These are phyloP conservation scores for Gallirallus australis DNA, from an alignment of 2,797 vertebrate genomes.

Conservation along the genomic window DNA sequence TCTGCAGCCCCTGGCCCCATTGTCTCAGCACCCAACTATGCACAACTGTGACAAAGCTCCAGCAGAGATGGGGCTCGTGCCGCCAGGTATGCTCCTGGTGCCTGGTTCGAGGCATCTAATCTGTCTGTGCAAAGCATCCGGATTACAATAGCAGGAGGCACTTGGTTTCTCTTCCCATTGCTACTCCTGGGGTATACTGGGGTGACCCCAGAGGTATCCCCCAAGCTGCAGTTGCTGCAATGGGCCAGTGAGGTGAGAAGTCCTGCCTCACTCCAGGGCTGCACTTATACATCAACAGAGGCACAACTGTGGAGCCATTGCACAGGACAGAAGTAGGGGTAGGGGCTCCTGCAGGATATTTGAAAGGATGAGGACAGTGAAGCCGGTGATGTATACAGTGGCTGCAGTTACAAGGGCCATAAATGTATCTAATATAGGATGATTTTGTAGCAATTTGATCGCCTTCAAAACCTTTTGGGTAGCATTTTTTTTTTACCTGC, in stretches of 20 bases:
- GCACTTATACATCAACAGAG: neutral
- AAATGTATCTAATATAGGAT: neutral
- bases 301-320: neutral
- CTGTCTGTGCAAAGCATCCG: rapidly evolving
- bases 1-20: too few species aligned
- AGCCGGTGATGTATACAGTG: neutral
- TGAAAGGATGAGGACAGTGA: neutral
- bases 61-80: neutral
- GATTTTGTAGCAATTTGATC: neutral
- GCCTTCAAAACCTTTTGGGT: neutral
- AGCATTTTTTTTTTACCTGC: neutral
- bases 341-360: neutral
- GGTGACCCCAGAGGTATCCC: neutral
- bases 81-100: neutral
- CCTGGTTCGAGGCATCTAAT: neutral
- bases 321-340: neutral
- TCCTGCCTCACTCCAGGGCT: neutral
- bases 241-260: rapidly evolving
- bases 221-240: neutral
- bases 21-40: too few species aligned
- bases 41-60: too few species aligned
- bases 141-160: neutral
- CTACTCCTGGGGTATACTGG: neutral
- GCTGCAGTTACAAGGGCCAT: neutral
- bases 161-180: neutral